Base-by-base conservation (phyloP, 2,113 vertebrate species). In the Entomyzon cyanotis region DNA sequence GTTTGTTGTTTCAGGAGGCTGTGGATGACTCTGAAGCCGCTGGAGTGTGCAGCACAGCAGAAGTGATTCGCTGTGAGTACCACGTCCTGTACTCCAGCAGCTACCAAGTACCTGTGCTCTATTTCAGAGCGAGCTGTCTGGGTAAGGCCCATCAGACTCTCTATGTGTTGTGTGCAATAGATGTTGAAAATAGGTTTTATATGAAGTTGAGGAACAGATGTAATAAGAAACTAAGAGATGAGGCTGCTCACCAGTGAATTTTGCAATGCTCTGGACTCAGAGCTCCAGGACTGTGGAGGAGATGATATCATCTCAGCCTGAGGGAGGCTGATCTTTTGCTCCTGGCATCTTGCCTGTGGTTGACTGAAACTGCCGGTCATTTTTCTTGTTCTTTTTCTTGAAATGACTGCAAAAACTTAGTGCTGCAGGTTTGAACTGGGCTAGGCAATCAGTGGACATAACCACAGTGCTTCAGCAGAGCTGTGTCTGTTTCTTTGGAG, bases 51-150 rank as follows among this genome's bases (percentile, higher is more conserved):
- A 33, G 75, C 35, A 56, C 78, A 5, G 94, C 91, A 5, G 87
- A 98, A 84, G 97, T 98, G 84, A 96, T 99, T 92, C 98, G 98
- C 74, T 99, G 98, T 12, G 99, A 99, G 76, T 99, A 99, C 91
- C 99, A 99, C 63, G 95, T 99, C 90, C 70, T 99, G 37, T 99
- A 98, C 93, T 99, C 99, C 68, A 98, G 98, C 87, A 99, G 99
- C 97, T 99, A 99, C 95, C 97, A 98, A 69, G 98, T 97, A 39
- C 99, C 99, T 4, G 98, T 99, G 49, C 98, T 99, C 23, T 99
- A 99, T 85, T 99, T 99, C 91, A 98, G 99, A 97, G 99, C 98
- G 15, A 98, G 96, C 90, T 98, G 98, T 71, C 97, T 99, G 95
- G 99, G 99, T 99, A 98, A 97, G 98, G 87, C 53, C 52, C 25